phyloP scores from a whole-genome alignment of 2,113 vertebrate genomes.

The Regulus satrapa region DNA sequence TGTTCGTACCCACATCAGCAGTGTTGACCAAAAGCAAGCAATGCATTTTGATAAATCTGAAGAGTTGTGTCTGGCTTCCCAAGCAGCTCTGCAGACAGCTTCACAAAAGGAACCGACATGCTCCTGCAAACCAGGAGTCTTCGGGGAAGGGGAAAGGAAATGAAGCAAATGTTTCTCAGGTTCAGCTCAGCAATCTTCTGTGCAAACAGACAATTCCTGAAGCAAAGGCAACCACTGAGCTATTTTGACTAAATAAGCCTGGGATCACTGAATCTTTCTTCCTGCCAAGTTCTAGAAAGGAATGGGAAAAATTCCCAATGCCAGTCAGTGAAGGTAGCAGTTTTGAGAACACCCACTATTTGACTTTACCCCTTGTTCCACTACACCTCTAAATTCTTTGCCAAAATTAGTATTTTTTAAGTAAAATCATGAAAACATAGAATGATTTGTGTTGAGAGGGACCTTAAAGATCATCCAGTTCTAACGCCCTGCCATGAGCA shows the following conservation, averaged over 20 bases:
- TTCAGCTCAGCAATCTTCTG: neutral
- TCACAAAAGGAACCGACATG: fast-evolving
- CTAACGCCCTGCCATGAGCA: no score
- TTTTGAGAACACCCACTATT: neutral
- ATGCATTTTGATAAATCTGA: neutral
- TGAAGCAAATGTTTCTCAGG: neutral
- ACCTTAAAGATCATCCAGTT: neutral
- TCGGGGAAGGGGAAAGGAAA: neutral
- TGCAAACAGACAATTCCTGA: neutral
- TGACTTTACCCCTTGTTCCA: neutral
- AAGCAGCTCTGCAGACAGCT: neutral
- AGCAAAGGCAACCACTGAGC: neutral
- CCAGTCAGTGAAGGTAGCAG: neutral
- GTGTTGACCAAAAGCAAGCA: neutral
- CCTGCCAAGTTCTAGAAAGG: neutral
- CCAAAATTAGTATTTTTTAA: neutral
- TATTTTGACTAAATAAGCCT: neutral
- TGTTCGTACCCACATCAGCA: neutral
- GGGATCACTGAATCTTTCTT: neutral
- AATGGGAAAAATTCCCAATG: neutral
- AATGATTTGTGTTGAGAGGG: neutral
- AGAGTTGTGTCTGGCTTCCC: neutral
- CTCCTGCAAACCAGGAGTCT: neutral
- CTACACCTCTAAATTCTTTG: neutral
- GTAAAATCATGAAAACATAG: neutral